phyloP scores from a whole-genome alignment of 2,888 invertebrate species.

The Trachelus tabidus region DNA sequence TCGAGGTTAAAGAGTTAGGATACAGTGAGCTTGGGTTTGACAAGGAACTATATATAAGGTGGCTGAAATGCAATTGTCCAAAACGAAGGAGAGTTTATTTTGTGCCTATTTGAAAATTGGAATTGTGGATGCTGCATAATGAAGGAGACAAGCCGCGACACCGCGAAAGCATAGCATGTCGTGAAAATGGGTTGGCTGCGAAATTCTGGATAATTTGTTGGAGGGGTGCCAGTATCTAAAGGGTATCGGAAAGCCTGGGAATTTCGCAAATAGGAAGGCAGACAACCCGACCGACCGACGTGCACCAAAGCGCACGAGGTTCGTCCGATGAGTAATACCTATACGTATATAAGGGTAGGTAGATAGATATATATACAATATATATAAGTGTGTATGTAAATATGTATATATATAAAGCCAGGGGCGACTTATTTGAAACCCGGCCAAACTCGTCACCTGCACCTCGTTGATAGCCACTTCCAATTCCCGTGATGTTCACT shows the following conservation, averaged over 20 bases:
- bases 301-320: slow-evolving; percentile 8
- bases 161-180: slow-evolving; percentile 26
- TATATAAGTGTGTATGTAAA: not conserved
- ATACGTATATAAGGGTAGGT: not conserved
- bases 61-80: not conserved
- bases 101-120: not conserved
- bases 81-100: not conserved
- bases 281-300: slow-evolving; percentile 7
- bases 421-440: slow-evolving; percentile 36
- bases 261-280: not conserved
- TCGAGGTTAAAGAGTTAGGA: not conserved
- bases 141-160: slow-evolving; percentile 12
- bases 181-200: slow-evolving; percentile 25
- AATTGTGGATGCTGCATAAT: slow-evolving; percentile 14
- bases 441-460: slow-evolving; percentile 46
- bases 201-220: slow-evolving; percentile 46
- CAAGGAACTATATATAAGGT: not conserved
- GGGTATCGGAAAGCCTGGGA: slow-evolving; percentile 18
- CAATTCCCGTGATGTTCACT: slow-evolving; percentile 34
- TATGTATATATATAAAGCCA: not conserved
- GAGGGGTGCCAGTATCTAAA: slow-evolving; percentile 42
- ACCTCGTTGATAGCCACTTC: slow-evolving; percentile 36
- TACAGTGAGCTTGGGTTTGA: not conserved
- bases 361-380: not conserved
- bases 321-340: slow-evolving; percentile 12